A percentile compares a stretch with the other conserved stretches of the same genome.
phyloP scores from a whole-genome alignment of 2,113 vertebrate species.

The Muntiacus reevesi region DNA sequence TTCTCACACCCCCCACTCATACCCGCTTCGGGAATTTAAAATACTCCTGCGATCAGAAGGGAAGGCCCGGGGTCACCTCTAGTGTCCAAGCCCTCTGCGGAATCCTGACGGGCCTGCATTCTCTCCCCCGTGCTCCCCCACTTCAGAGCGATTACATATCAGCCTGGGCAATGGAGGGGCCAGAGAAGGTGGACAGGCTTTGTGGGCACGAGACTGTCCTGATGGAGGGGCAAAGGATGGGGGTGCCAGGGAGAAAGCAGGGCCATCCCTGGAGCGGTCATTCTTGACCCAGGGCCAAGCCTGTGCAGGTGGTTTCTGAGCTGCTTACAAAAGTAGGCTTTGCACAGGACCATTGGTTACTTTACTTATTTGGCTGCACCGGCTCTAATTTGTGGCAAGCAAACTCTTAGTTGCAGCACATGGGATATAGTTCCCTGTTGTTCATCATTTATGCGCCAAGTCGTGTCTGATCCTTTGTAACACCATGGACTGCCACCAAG shows the following conservation, averaged over 20 bases:
- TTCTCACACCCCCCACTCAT: not conserved
- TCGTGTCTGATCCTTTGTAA: not conserved
- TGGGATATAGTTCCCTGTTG: not conserved
- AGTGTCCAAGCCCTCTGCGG: not conserved
- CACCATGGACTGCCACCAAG: not conserved
- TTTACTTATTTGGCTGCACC: accelerated
- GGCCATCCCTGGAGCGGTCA: not conserved
- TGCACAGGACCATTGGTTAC: accelerated
- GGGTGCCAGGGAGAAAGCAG: not conserved
- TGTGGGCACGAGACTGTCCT: not conserved
- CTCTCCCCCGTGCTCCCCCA: not conserved
- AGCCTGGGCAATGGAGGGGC: not conserved
- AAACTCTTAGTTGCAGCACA: not conserved
- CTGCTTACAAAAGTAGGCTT: not conserved
- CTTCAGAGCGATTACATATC: not conserved
- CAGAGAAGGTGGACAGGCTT: not conserved
- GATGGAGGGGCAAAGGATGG: not conserved
- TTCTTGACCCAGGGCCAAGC: not conserved
- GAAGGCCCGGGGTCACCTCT: not conserved
- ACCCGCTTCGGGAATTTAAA: not conserved
- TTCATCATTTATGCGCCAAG: not conserved
- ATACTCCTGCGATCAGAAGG: not conserved
- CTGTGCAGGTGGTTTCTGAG: not conserved
- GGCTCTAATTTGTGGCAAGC: not conserved
- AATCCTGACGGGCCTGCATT: not conserved